Evolutionary conservation across 2,888 invertebrate genomes (phyloP).

Genomic region (Phoenoteleia sp.): DNA sequence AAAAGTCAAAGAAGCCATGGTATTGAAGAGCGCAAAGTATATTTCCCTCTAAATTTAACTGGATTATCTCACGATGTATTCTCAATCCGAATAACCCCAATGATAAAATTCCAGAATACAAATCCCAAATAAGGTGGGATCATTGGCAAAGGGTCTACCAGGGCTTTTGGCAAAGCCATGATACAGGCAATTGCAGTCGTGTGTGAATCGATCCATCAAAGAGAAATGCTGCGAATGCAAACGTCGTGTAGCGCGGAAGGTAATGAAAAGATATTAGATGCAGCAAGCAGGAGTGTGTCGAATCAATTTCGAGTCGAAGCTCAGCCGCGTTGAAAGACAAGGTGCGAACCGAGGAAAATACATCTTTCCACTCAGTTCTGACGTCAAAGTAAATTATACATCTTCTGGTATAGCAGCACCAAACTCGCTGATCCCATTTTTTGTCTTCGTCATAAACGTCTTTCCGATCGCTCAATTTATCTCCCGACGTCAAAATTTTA

Average conservation of each 20-base stretch:
- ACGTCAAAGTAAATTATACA: constrained; percentile 22
- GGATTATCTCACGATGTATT: not conserved
- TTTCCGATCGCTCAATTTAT: not conserved
- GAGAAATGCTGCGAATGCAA: constrained; percentile 66
- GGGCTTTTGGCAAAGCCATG: constrained; percentile 37
- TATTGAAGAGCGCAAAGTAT: no score
- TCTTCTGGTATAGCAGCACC: constrained; percentile 17
- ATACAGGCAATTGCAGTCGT: constrained; percentile 36
- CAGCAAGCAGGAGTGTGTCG: constrained; percentile 43
- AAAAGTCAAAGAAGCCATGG: no score
- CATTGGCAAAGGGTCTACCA: constrained; percentile 24
- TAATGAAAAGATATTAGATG: constrained; percentile 65
- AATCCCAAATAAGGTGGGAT: constrained; percentile 29
- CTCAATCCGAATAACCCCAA: not conserved
- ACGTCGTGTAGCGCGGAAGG: constrained; percentile 55
- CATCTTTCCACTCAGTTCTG: not conserved
- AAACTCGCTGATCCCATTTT: constrained; percentile 17
- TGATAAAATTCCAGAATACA: not conserved
- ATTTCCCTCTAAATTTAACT: not conserved
- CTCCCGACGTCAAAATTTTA: not conserved
- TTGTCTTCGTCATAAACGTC: constrained; percentile 1
- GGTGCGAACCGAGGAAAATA: constrained; percentile 4
- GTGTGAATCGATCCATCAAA: constrained; percentile 62
- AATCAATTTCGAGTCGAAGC: constrained; percentile 39
- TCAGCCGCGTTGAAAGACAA: constrained; percentile 31